Conservation (phyloP, 1,140 invertebrate species). For the Dendroctonus valens region DNA sequence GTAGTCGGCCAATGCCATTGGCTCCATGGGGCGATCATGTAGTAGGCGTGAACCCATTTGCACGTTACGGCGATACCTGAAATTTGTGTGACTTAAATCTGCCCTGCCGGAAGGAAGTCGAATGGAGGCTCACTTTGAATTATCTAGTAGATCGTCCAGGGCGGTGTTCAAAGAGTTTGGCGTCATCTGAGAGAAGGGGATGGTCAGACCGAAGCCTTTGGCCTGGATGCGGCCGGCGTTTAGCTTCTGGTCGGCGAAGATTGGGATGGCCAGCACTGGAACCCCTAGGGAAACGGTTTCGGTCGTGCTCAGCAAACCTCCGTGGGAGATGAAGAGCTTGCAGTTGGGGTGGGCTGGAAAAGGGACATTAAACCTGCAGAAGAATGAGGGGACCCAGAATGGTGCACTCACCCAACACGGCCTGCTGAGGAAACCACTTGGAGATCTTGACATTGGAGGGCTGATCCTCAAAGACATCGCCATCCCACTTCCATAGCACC, state of each 20-base stretch:
- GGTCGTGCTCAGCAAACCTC: constrained; percentile 54
- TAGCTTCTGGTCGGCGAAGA: constrained; percentile 45
- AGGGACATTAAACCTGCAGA: neutral
- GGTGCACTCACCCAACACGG: constrained; percentile 54
- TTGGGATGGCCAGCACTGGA: constrained; percentile 53
- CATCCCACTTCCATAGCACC: constrained; percentile 60
- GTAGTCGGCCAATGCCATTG: constrained; percentile 63
- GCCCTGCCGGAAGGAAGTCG: neutral
- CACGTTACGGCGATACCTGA: constrained; percentile 41
- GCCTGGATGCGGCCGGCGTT: constrained; percentile 42
- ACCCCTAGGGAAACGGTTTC: constrained; percentile 55
- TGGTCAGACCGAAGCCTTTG: constrained; percentile 40
- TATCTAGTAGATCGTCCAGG: constrained; percentile 41
- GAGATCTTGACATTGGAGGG: constrained; percentile 53
- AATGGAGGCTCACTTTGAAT: constrained; percentile 38
- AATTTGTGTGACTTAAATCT: neutral
- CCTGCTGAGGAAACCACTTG: constrained; percentile 62
- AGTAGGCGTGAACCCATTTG: constrained; percentile 52
- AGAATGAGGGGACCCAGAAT: neutral
- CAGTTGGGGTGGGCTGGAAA: constrained; percentile 43
- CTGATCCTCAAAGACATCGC: constrained; percentile 51
- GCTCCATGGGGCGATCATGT: constrained; percentile 55
- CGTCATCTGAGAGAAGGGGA: constrained; percentile 43
- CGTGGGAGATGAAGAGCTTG: constrained; percentile 56
- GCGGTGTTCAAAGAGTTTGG: constrained; percentile 39